Base-by-base conservation (phyloP, 2,113 vertebrate genomes). In the Elephantulus edwardii region DNA sequence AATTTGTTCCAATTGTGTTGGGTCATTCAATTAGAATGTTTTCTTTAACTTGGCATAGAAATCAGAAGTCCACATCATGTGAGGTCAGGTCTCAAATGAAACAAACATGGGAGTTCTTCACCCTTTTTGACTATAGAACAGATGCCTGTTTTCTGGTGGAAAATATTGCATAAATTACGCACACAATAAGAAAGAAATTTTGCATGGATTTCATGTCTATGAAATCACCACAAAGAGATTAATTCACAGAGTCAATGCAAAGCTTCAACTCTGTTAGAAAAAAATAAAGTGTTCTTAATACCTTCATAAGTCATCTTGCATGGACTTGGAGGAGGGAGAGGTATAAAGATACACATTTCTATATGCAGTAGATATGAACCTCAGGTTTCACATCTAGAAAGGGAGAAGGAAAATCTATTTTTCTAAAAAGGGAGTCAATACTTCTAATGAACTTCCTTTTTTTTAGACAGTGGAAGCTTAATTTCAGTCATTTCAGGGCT, bases 141-240 rank as follows among this genome's bases (percentile, higher is more conserved):
- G 87, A 93, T 68, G 80, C 86, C 44, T 86, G 48, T 94, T 89
- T 96, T 76, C 81, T 86, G 62, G 54, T 92, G 42, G 76, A 54
- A 92, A 95, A 90, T 86, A 60, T 66, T 66, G 54, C 42, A 70
- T 86, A 88, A 92, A 89, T 75, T 44, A 71, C 35, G 74, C 33
- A 72, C 48, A 88, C 79, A 83, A 70, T 66, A 78, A 64, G 78
- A 78, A 40, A 80, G 33, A 82, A 87, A 85, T 81, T 91, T 74
- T 91, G 16, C 40, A 30, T 8, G 42, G 58, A 38, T 60, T 76
- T 83, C 5, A 0, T 40, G 56, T n/a, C n/a, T 68, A 26, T 75
- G 79, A 91, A 91, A 56, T 71, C 68, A 71, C 76, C 86, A 77
- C 16, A 64, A 71, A 77, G 48, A n/a, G 13, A 35, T 44, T n/a